Evolutionary conservation across 2,113 vertebrate species (phyloP), one percentile per base, ranked within the genome.

Genomic region (Casuarius casuarius): DNA sequence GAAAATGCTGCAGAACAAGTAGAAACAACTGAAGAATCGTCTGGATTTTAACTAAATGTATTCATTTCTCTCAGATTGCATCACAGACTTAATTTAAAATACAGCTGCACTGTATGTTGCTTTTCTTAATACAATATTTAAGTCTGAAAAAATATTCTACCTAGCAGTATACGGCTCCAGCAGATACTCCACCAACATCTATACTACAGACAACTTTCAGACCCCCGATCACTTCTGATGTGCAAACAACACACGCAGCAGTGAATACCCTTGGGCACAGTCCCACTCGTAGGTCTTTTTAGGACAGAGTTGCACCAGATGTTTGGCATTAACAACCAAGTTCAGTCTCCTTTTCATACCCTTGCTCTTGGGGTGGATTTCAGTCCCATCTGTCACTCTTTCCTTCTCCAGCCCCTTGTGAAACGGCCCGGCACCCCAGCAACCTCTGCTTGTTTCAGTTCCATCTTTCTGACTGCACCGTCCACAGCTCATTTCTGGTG

Each of bases 161-260:
- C 38, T 1, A 0, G 15, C 11, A 0, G 3, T 18, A 26, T 9
- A 16, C 1, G 3, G 48, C 29, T 7, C 28, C 29, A 2, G 22
- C 21, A 38, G 20, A 38, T 22, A 38, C 13, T 28, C 12, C 35
- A 38, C 12, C 35, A 15, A 35, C 35, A 25, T 35, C 15, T 22
- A 35, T 7, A 8, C 35, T 16, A 9, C 18, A 5, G 35, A 15
- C 16, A 65, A 26, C 22, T 22, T 26, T 26, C 38, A 49, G 28
- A 18, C 20, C 42, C 40, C 35, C 3, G 38, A 49, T 31, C 3
- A 13, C 40, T 56, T 17, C 65, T 7, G 5, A 70, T 20, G 44
- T 5, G 46, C 46, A 35, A 33, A 46, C 44, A 21, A 7, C 21
- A 16, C 1, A 2, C 8, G 4, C 26, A 20, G 33, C 40, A 26